Conservation (phyloP, 2,888 invertebrate species). For the Cheilosia impressa region DNA sequence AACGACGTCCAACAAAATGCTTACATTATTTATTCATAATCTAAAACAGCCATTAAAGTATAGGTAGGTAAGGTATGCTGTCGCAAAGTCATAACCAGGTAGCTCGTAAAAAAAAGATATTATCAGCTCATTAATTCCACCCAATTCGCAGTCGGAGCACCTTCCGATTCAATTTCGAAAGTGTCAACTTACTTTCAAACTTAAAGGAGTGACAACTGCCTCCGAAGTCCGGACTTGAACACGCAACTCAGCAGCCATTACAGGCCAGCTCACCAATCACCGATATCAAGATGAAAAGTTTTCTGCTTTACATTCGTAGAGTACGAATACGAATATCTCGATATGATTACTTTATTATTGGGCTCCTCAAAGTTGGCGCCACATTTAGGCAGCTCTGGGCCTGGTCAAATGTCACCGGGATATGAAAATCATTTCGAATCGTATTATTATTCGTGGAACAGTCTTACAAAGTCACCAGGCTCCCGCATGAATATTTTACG, state of each 20-base stretch:
- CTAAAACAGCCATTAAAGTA: slow-evolving; percentile 7
- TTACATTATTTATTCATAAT: slow-evolving; percentile 11
- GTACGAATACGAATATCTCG: neutral
- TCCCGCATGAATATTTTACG: slow-evolving; percentile 55
- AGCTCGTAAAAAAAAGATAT: slow-evolving; percentile 27
- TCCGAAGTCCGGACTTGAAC: slow-evolving; percentile 2
- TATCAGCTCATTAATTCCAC: slow-evolving; percentile 44
- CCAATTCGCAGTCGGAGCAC: slow-evolving; percentile 12
- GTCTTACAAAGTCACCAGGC: slow-evolving; percentile 27
- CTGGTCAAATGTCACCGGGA: slow-evolving; percentile 19
- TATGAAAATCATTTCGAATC: slow-evolving; percentile 26
- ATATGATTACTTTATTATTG: slow-evolving; percentile 39
- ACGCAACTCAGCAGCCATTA: slow-evolving; percentile 1
- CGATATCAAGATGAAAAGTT: slow-evolving; percentile 66
- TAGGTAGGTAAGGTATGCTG: neutral
- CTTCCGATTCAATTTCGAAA: slow-evolving; percentile 42
- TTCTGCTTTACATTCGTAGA: slow-evolving; percentile 46
- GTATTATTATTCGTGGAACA: slow-evolving; percentile 43
- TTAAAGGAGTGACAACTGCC: slow-evolving; percentile 23
- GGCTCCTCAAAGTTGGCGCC: neutral
- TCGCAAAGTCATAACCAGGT: slow-evolving; percentile 28
- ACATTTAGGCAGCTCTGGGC: neutral
- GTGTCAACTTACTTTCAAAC: slow-evolving; percentile 36
- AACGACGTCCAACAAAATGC: neutral
- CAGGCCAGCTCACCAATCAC: slow-evolving; percentile 47